Evolutionary conservation across 2,888 invertebrate genomes (phyloP), one percentile per base, ranked within the genome.

Genomic region (Torymus auratus): DNA sequence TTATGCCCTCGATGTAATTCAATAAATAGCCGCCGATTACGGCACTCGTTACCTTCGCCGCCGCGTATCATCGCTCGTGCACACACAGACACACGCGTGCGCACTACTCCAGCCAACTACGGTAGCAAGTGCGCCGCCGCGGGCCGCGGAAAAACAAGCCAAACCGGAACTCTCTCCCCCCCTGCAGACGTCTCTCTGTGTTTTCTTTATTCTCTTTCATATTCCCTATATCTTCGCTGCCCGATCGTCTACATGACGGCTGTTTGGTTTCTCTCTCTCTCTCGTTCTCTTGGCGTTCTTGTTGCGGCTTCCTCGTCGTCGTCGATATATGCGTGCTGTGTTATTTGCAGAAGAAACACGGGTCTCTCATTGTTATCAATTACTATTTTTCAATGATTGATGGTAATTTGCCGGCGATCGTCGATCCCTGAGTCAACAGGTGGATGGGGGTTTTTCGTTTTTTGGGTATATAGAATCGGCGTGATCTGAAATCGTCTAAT

Each of bases 1-100:
- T 82, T 79, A 82, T 62, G 71, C 78, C 72, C 41, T 7, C 41
- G 64, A 79, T 79, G 82, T 82, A 67, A 82, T 80, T 79, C 79
- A 76, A 82, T 82, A 82, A 79, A 82, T 82, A 79, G 82, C 76
- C 12, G 72, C 50, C 68, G 82, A 79, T 82, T 79, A 82, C 76
- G 60, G 53, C 56, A 41, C 41, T 7, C 41, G 41, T 41, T 41
- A 41, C 68, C 79, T 55, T 60, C 65, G 7, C 41, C 7, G 7
- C 5, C 7, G 7, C 41, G 72, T 72, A 79, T 79, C 79, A 79
- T 82, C 82, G 50, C 23, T 15, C 52, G 14, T 41, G 41, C 7
- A 41, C 41, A 41, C 41, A 41, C 28, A 5, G 7, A 41, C 7
- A 41, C 41, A 41, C 41, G 41, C 41, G 7, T 41, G 7, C 41